These are phyloP conservation scores for Heliconius charithonia DNA, from an alignment of 2,888 invertebrate species.

Conservation along the genomic window DNA sequence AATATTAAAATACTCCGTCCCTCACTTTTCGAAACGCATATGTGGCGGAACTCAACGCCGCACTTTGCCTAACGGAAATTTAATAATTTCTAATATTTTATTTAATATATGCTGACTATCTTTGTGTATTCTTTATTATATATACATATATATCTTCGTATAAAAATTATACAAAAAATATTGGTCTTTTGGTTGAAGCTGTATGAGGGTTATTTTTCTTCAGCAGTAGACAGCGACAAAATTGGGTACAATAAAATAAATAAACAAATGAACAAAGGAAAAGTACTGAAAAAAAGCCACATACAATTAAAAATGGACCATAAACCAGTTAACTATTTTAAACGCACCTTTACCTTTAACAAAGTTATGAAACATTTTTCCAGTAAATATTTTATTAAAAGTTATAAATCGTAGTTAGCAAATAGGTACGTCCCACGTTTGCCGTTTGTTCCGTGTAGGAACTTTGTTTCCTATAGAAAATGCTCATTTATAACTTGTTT, in stretches of 20 bases:
- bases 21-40: too few species aligned
- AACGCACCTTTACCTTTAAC: not conserved
- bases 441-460: constrained; percentile 18
- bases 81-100: too few species aligned
- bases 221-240: not conserved
- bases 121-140: too few species aligned
- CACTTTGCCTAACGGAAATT: too few species aligned
- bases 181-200: too few species aligned
- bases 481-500: constrained; percentile 11
- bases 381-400: constrained; percentile 20
- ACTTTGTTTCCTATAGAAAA: constrained; percentile 18
- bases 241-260: not conserved
- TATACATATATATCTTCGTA: too few species aligned
- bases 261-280: not conserved
- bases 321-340: not conserved
- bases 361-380: constrained; percentile 24
- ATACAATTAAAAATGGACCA: not conserved
- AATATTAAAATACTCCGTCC: too few species aligned
- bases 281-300: not conserved
- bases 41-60: too few species aligned
- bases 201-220: not conserved
- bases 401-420: constrained; percentile 27
- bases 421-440: constrained; percentile 22
- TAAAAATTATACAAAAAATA: too few species aligned
- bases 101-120: too few species aligned